Percentiles rank a stretch among this genome's conserved stretches.
Evolutionary conservation across 2,113 vertebrate species (phyloP).

Genomic region (Leucosticte australis): DNA sequence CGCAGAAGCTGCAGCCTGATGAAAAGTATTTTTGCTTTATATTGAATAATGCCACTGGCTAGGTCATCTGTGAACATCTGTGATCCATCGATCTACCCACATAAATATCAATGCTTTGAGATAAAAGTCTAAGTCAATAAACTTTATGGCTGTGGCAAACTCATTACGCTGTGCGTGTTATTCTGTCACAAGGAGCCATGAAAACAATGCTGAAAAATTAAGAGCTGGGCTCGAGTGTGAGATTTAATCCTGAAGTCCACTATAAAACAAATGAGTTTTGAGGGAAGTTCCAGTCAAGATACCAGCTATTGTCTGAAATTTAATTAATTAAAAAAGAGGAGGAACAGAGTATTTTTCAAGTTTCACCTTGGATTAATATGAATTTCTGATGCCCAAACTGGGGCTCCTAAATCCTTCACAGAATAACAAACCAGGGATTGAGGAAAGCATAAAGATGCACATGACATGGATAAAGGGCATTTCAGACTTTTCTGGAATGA

Average conservation of each 20-base stretch:
- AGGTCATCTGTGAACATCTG: slow-evolving; percentile 24
- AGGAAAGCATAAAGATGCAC: not conserved
- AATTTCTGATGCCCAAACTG: not conserved
- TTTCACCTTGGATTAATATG: not conserved
- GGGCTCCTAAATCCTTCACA: not conserved
- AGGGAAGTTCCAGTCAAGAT: not conserved
- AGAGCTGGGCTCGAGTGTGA: not conserved
- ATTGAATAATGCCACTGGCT: not conserved
- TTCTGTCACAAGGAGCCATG: not conserved
- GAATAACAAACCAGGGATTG: not conserved
- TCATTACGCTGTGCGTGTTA: not conserved
- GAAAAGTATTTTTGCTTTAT: slow-evolving; percentile 4
- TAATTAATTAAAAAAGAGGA: not conserved
- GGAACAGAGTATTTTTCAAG: not conserved
- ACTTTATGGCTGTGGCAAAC: slow-evolving; percentile 5
- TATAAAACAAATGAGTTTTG: not conserved
- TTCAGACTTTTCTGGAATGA: not conserved
- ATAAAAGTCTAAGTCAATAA: slow-evolving; percentile 32
- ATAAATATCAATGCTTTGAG: slow-evolving; percentile 11
- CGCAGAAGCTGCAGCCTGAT: not conserved
- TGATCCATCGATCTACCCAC: not conserved
- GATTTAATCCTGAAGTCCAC: not conserved
- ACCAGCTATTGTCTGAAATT: not conserved
- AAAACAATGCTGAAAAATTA: not conserved
- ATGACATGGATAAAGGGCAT: not conserved